Base-by-base conservation (phyloP, 2,888 invertebrate genomes). In the Macropis europaea region DNA sequence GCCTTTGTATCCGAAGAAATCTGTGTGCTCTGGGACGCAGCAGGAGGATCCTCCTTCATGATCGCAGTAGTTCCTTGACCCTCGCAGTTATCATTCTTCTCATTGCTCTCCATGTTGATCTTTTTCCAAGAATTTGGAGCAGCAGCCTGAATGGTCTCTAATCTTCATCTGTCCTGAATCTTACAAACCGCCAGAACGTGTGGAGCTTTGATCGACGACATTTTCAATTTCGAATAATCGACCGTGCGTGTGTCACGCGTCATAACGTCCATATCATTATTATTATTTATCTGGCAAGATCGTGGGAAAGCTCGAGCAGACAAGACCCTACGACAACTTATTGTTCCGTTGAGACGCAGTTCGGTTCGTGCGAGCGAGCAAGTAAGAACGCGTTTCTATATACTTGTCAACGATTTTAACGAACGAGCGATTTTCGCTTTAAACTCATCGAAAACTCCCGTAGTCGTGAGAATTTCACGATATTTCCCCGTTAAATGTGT, bases 1-100 rank as follows among this genome's bases (percentile, higher is more conserved):
- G 48, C 17, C 43, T 76, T 82, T 2, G 53, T 2, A 5, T 82
- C 82, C 0, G 32, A 11, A 32, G 36, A 47, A 15, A 15, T 22
- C 54, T 63, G 73, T 24, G 32, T 66, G 32, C 15, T 17, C 50
- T 73, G 75, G 3, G 64, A 4, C 34, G 53, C 30, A 1, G 3
- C 19, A 19, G 64, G 15, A 45, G 1, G 34, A 9, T 74, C 73
- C 0, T 74, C 73, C 6, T 67, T 74, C 26, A 59, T 74, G 3
- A 17, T 1, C 11, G 22, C 6, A 43, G 9, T 30, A 0, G 34
- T 34, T 2, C 40, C 62, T 3, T 57, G 73, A 28, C 9, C 7
- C 7, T 74, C 73, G 2, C 6, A 17, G 5, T 73, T 73, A 0
- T 74, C 67, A 3, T 7, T 48, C 54, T 34, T 73, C 26, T 6